phyloP scores from a whole-genome alignment of 2,113 vertebrate species.

The Danionella cerebrum region DNA sequence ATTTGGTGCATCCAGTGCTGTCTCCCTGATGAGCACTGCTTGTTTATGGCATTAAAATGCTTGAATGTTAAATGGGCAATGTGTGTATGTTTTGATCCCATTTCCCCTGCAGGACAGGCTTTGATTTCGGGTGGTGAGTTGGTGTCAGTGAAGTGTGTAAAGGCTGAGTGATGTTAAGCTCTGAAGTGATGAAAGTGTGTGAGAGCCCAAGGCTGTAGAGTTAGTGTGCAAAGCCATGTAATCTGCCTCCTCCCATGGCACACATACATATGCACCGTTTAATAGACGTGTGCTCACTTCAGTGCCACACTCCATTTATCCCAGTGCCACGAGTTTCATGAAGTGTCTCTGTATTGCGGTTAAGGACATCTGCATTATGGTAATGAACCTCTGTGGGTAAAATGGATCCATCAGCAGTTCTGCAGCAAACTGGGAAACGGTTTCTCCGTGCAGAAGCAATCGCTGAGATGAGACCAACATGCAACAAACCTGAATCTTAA shows the following conservation, averaged over 20 bases:
- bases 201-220: constrained; percentile 11
- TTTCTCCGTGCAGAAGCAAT: neutral
- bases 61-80: neutral
- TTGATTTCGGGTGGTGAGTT: constrained; percentile 12
- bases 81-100: neutral
- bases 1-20: too few relatives aligned
- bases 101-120: neutral
- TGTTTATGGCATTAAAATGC: neutral
- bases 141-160: constrained; percentile 20
- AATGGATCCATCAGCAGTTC: constrained; percentile 23
- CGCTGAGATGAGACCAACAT: neutral
- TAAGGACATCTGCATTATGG: constrained; percentile 36
- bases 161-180: constrained; percentile 36
- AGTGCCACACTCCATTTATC: constrained; percentile 30
- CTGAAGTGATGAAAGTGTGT: constrained; percentile 15
- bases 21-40: constrained; percentile 1
- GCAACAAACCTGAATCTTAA: neutral
- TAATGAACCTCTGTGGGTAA: constrained; percentile 27
- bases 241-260: neutral
- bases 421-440: constrained; percentile 6
- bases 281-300: constrained; percentile 21
- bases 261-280: neutral
- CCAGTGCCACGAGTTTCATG: neutral
- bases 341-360: constrained; percentile 17
- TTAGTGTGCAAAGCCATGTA: constrained; percentile 28